Base-by-base conservation (phyloP, 2,113 vertebrate genomes). In the Opisthocomus hoazin region DNA sequence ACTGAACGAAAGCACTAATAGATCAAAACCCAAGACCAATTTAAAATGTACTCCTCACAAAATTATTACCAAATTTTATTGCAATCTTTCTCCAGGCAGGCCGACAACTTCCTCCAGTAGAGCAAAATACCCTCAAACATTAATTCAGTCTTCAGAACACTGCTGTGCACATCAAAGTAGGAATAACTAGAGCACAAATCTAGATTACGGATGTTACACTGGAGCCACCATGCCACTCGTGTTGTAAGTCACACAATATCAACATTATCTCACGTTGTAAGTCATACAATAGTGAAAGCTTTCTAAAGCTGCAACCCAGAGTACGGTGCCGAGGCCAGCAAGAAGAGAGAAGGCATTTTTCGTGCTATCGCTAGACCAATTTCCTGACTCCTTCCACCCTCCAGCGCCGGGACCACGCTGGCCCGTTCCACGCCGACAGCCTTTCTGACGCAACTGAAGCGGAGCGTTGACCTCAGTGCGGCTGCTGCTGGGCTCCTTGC, bases 401-500 rank as follows among this genome's bases (percentile, higher is more conserved):
- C 54, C 89, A 57, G 89, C 84, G 65, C 36, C n/a, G 64, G 74
- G 73, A 80, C 58, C 71, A 6, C 23, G 17, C 66, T 70, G 82
- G 37, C 75, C 68, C 6, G 46, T 45, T 36, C 71, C 63, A 46
- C 11, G 3, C 66, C 23, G 41, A 45, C 89, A 89, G 80, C 87
- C 46, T 36, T 65, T 93, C 24, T 94, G 66, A 83, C 20, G 39
- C n/a, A 76, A 51, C 39, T 30, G 39, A 89, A 65, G 83, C 79
- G 46, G 53, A 88, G 83, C 91, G 68, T 10, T 92, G 89, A 96
- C 94, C 95, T 89, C 92, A 73, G 91, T 56, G 95, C 87, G 39
- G 41, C 5, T 34, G 71, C 87, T 63, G 60, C 7, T 7, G 74
- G 71, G 84, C 82, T 82, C 90, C 90, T 63, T 20, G 51, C 69